These are phyloP conservation scores for Allolobophora icterica DNA, from an alignment of 2,888 invertebrate genomes.

Conservation along the genomic window DNA sequence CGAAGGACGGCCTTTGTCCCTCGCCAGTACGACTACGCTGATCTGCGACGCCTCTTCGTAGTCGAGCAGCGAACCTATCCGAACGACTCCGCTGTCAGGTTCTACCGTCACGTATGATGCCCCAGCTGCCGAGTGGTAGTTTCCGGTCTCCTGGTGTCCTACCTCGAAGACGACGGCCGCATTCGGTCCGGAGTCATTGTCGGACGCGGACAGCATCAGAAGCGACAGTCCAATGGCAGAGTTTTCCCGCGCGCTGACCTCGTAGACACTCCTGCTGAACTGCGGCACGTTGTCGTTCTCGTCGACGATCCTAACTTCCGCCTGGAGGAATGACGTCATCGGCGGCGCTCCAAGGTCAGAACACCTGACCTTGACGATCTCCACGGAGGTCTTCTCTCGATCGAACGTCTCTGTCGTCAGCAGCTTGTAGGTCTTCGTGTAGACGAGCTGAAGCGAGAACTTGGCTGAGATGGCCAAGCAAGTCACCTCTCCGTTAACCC, in stretches of 20 bases:
- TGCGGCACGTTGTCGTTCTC: constrained; percentile 42
- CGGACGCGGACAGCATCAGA: constrained; percentile 77
- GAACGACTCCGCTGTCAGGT: constrained; percentile 30
- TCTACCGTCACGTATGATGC: constrained; percentile 18
- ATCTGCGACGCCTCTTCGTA: constrained; percentile 13
- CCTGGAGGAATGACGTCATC: constrained; percentile 65
- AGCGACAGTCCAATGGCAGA: constrained; percentile 77
- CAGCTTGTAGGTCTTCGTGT: constrained; percentile 41
- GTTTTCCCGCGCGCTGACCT: constrained; percentile 79
- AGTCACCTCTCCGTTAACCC: constrained; percentile 31
- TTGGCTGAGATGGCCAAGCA: constrained; percentile 22
- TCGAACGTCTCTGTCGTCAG: constrained; percentile 87
- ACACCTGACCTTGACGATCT: constrained; percentile 79
- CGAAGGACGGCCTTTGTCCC: constrained; percentile 37
- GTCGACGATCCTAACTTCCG: constrained; percentile 37
- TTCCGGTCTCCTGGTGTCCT: constrained; percentile 71
- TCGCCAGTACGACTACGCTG: constrained; percentile 26
- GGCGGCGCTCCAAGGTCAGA: constrained; percentile 41
- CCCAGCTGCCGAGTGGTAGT: neutral
- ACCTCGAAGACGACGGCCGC: constrained; percentile 84
- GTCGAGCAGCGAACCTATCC: constrained; percentile 27
- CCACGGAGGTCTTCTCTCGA: constrained; percentile 88
- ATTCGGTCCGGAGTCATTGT: constrained; percentile 82
- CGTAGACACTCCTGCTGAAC: constrained; percentile 58
- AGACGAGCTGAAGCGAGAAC: constrained; percentile 33